Evolutionary conservation across 2,113 vertebrate genomes (phyloP).

Genomic region (Leucoraja erinaceus): DNA sequence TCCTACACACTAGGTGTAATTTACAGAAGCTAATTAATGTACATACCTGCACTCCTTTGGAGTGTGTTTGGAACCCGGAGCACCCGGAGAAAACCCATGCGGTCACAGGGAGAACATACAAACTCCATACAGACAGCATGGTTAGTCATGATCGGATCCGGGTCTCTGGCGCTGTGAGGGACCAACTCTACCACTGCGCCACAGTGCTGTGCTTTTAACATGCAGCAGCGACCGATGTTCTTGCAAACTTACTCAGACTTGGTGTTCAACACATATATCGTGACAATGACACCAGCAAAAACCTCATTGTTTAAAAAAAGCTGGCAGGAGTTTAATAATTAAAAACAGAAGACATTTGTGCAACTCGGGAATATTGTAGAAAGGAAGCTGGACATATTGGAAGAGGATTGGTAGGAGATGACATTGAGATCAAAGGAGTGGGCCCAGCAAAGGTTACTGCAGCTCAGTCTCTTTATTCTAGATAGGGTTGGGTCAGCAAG

Average conservation of each 20-base stretch:
- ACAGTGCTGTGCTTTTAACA: too few species aligned
- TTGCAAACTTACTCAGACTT: neutral
- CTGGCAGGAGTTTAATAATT: neutral
- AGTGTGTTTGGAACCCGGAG: too few species aligned
- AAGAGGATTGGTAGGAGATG: neutral
- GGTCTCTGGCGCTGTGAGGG: too few species aligned
- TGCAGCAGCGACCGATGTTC: neutral
- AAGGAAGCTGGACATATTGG: neutral
- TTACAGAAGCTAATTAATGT: too few species aligned
- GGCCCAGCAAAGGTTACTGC: neutral
- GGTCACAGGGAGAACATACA: too few species aligned
- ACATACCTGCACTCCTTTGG: too few species aligned
- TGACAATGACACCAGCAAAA: neutral
- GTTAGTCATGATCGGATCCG: too few species aligned
- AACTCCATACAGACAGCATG: too few species aligned
- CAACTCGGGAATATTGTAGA: neutral
- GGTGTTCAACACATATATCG: neutral
- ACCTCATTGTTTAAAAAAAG: too few species aligned
- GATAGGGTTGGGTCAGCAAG: neutral
- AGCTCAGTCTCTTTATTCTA: neutral
- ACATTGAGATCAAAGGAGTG: neutral
- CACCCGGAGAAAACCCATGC: too few species aligned
- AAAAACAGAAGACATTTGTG: neutral
- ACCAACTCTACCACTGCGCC: too few species aligned
- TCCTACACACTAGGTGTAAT: too few species aligned